Conservation (phyloP, 2,888 invertebrate species). For the Aphodius granarius region DNA sequence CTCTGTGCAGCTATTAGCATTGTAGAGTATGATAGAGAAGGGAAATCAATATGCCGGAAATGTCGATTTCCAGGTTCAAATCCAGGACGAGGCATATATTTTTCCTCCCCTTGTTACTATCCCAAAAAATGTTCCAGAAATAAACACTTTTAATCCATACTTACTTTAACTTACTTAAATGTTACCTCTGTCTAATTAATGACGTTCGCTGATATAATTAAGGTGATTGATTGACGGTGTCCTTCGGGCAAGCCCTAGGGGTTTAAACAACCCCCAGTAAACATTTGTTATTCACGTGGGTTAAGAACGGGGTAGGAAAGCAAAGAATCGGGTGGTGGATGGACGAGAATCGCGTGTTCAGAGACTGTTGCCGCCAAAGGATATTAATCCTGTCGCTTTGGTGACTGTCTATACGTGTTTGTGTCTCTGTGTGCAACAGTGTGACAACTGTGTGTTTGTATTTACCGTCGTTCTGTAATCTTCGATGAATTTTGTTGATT, state of each 20-base stretch:
- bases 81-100: too few species aligned
- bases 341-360: slow-evolving; percentile 24
- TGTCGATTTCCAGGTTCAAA: too few species aligned
- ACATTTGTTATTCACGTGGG: slow-evolving; percentile 15
- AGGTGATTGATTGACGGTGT: slow-evolving; percentile 21
- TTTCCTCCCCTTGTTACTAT: too few species aligned
- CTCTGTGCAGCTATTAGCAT: too few species aligned
- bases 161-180: too few species aligned
- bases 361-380: slow-evolving; percentile 16
- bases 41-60: too few species aligned
- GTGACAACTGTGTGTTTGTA: not conserved
- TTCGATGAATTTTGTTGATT: not conserved
- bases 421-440: slow-evolving; percentile 3
- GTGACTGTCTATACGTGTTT: slow-evolving; percentile 22
- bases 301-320: slow-evolving; percentile 19
- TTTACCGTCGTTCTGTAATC: not conserved
- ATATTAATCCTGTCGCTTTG: slow-evolving; percentile 31
- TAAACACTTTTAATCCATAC: too few species aligned
- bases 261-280: slow-evolving; percentile 12
- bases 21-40: too few species aligned
- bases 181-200: not conserved
- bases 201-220: slow-evolving; percentile 14
- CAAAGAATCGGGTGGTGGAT: slow-evolving; percentile 18
- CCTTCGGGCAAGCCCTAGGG: slow-evolving; percentile 27
- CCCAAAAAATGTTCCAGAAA: too few species aligned